phyloP scores from a whole-genome alignment of 2,888 invertebrate species.

The Eretmocerus hayati region DNA sequence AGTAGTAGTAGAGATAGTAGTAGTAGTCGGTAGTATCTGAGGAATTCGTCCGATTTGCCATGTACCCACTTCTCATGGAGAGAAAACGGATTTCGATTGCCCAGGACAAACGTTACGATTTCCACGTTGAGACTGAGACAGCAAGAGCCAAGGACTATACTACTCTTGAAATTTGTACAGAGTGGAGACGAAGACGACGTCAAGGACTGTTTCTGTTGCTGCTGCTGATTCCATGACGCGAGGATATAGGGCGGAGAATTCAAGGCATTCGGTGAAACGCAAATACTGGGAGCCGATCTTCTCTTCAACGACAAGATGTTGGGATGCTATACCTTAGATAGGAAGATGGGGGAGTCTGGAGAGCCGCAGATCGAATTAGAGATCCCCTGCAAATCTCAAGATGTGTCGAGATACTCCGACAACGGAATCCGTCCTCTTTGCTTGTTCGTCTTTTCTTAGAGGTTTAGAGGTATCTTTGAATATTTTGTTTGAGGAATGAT shows the following conservation, averaged over 20 bases:
- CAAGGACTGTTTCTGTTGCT: no score
- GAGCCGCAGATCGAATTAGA: slow-evolving; percentile 31
- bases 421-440: slow-evolving; percentile 16
- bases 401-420: slow-evolving; percentile 8
- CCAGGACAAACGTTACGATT: slow-evolving; percentile 40
- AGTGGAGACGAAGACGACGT: no score
- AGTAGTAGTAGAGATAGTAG: slow-evolving; percentile 2
- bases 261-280: slow-evolving; percentile 38
- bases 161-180: no score
- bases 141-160: no score
- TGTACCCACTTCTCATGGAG: slow-evolving; percentile 28
- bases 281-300: slow-evolving; percentile 35
- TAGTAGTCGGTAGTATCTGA: slow-evolving; percentile 34
- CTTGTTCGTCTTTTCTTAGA: no score
- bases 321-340: no score
- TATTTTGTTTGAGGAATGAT: no score
- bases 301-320: no score
- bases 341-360: slow-evolving; percentile 20
- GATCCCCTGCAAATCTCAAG: slow-evolving; percentile 22
- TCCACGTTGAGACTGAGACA: no score
- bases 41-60: slow-evolving; percentile 39
- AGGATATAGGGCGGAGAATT: slow-evolving; percentile 34
- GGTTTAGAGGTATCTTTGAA: no score
- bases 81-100: slow-evolving; percentile 45
- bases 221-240: no score